phyloP scores from a whole-genome alignment of 2,888 invertebrate genomes.

The Leptopilina myrica region DNA sequence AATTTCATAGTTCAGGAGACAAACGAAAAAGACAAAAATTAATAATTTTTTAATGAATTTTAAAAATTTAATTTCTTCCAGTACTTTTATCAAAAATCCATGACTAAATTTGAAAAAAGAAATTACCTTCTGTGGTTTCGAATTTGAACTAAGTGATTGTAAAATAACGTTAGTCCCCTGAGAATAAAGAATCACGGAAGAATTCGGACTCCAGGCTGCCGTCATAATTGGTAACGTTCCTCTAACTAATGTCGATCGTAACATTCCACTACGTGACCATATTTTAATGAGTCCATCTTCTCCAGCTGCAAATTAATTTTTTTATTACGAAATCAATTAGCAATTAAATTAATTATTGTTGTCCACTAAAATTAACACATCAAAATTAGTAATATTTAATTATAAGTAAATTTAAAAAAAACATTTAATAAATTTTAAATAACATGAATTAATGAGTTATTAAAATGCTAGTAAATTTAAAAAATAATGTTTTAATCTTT shows the following conservation, averaged over 20 bases:
- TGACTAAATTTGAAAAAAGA: no score
- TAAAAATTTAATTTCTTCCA: no score
- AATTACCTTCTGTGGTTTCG: slow-evolving; percentile 83
- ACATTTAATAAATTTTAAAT: no score
- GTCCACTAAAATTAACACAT: no score
- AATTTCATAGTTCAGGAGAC: no score
- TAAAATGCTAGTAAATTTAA: no score
- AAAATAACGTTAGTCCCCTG: slow-evolving; percentile 83
- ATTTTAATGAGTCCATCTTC: slow-evolving; percentile 98
- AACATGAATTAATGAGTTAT: no score
- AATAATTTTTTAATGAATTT: no score
- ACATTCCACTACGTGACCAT: slow-evolving; percentile 97
- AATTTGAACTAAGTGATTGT: slow-evolving; percentile 86
- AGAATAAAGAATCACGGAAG: slow-evolving; percentile 83
- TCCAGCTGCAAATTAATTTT: slow-evolving; percentile 81
- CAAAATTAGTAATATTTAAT: background rate
- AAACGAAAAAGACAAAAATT: no score
- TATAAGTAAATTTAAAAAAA: background rate
- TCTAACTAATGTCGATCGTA: slow-evolving; percentile 92
- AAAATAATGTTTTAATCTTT: no score
- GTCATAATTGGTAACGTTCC: slow-evolving; percentile 89
- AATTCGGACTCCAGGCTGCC: slow-evolving; percentile 89
- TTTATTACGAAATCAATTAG: slow-evolving; percentile 1
- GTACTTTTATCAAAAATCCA: no score
- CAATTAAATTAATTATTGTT: no score